Evolutionary conservation across 2,888 invertebrate species (phyloP).

Genomic region (Lepidochitona cinerea): DNA sequence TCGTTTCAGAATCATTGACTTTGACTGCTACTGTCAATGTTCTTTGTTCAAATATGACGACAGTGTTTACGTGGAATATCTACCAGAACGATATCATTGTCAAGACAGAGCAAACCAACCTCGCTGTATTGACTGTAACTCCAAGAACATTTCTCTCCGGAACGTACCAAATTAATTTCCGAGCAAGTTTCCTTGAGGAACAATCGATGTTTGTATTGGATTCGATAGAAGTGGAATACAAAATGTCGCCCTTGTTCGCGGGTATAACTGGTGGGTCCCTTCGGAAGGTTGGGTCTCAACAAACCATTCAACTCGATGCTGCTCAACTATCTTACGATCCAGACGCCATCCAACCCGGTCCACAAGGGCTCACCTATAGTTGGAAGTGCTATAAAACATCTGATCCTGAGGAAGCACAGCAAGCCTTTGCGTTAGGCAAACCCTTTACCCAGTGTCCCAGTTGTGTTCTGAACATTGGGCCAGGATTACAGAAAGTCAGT

Average conservation of each 20-base stretch:
- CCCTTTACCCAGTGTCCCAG: background rate
- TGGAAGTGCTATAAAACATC: background rate
- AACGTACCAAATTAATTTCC: background rate
- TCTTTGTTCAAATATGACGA: background rate
- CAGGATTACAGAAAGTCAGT: background rate
- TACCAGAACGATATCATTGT: background rate
- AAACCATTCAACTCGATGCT: background rate
- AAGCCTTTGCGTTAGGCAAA: background rate
- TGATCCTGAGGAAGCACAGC: background rate
- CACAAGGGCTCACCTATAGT: background rate
- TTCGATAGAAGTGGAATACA: background rate
- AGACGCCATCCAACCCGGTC: background rate
- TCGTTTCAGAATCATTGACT: background rate
- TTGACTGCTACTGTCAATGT: background rate
- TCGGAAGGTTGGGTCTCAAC: background rate
- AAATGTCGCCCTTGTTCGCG: background rate
- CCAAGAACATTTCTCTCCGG: background rate
- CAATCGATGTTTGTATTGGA: background rate
- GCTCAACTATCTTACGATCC: background rate
- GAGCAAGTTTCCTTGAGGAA: background rate
- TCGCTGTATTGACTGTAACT: background rate
- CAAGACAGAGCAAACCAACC: background rate
- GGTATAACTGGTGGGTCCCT: background rate
- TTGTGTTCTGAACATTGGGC: background rate
- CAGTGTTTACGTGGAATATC: background rate